Evolutionary conservation across 2,888 invertebrate species (phyloP).

Genomic region (Diaphora mendica): DNA sequence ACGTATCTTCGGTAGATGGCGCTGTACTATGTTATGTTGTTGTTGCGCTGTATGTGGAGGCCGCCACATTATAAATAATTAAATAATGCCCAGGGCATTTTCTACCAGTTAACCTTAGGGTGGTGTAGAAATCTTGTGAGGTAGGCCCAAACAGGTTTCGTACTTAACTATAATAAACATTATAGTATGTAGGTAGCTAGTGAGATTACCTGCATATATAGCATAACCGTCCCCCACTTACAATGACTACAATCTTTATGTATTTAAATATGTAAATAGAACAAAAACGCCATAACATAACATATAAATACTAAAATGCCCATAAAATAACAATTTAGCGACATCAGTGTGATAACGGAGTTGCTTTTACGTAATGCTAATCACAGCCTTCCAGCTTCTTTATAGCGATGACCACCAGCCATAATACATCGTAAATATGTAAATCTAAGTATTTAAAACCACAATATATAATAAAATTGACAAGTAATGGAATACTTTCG

Average conservation of each 20-base stretch:
- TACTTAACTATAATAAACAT: no score
- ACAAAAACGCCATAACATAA: not conserved
- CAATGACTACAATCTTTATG: not conserved
- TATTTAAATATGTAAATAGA: not conserved
- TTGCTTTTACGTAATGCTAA: constrained; percentile 6
- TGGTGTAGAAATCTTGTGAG: no score
- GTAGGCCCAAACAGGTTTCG: no score
- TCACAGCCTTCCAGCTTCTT: not conserved
- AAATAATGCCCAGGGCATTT: no score
- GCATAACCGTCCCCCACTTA: not conserved
- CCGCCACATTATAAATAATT: no score
- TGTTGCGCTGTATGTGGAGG: no score
- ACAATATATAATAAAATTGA: constrained; percentile 10
- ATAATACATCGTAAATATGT: constrained; percentile 10
- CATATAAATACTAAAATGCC: not conserved
- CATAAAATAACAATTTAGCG: constrained; percentile 3
- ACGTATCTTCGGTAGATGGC: no score
- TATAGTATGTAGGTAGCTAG: not conserved
- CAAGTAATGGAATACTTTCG: constrained; percentile 6
- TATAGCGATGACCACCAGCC: not conserved
- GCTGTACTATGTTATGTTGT: no score
- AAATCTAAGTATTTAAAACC: constrained; percentile 7
- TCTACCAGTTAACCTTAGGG: no score
- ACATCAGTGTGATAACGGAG: not conserved
- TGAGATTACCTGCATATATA: not conserved